phyloP scores from a whole-genome alignment of 1,140 invertebrate genomes.

The Achroia grisella region DNA sequence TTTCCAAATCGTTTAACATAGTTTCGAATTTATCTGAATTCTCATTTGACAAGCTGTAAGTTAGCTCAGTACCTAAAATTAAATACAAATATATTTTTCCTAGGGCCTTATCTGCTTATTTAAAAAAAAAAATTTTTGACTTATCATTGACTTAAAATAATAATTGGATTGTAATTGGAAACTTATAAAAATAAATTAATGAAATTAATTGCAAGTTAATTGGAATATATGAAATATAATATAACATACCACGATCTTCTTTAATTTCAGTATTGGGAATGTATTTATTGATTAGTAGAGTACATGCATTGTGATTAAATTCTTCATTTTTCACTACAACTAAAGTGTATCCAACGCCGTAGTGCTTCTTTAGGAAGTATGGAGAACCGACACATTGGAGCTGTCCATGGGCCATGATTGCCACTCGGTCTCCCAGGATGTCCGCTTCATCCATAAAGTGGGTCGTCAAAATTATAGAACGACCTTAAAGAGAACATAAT shows the following conservation, averaged over 20 bases:
- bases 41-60: slow-evolving; percentile 68
- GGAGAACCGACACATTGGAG: slow-evolving; percentile 80
- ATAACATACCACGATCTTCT: slow-evolving; percentile 47
- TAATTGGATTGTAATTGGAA: no score
- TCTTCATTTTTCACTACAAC: slow-evolving; percentile 65
- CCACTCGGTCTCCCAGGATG: slow-evolving; percentile 92
- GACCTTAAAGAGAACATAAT: slow-evolving; percentile 27
- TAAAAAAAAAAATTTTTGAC: no score
- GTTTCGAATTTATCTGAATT: slow-evolving; percentile 68
- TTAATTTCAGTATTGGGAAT: slow-evolving; percentile 37
- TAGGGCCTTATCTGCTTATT: no score
- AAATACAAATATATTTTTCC: no score
- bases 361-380: slow-evolving; percentile 77
- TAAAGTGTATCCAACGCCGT: slow-evolving; percentile 85
- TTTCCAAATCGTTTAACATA: slow-evolving; percentile 81
- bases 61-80: slow-evolving; percentile 69
- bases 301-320: slow-evolving; percentile 35
- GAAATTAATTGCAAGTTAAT: no score
- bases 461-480: slow-evolving; percentile 94
- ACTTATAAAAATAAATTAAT: no score
- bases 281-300: slow-evolving; percentile 39
- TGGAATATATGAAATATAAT: background rate
- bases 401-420: slow-evolving; percentile 89
- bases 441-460: slow-evolving; percentile 99
- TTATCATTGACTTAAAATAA: no score